phyloP scores from a whole-genome alignment of 2,113 vertebrate genomes.

The Cottus gobio region DNA sequence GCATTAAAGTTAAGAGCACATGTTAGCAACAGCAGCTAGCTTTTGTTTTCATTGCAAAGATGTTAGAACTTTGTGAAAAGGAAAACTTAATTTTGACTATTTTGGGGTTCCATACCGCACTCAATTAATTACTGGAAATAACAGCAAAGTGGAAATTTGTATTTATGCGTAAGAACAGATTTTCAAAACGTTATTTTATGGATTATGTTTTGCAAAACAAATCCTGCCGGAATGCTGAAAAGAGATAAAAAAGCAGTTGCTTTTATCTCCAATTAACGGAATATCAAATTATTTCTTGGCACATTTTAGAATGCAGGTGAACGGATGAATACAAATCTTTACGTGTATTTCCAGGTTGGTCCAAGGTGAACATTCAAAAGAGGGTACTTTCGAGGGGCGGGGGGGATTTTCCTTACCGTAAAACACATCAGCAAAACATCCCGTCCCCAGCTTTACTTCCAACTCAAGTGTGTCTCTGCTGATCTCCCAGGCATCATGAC shows the following conservation, averaged over 20 bases:
- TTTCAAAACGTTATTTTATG: not conserved
- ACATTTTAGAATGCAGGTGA: not conserved
- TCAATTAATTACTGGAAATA: not conserved
- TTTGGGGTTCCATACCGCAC: not conserved
- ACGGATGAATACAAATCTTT: not conserved
- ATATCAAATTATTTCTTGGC: not conserved
- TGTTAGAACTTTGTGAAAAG: not conserved
- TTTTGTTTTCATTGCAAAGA: not conserved
- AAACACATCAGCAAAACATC: constrained; percentile 99
- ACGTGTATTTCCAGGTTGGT: not conserved
- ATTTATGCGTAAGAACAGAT: not conserved
- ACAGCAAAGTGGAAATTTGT: not conserved
- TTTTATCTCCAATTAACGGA: constrained; percentile 4
- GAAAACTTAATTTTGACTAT: not conserved
- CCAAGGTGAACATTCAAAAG: not conserved
- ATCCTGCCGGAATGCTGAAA: not conserved
- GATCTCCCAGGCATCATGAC: constrained; percentile 99
- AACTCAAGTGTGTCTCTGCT: constrained; percentile 88
- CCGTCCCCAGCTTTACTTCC: constrained; percentile 96
- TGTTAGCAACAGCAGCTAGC: not conserved
- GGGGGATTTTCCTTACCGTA: constrained; percentile 89
- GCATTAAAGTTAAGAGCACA: too few relatives aligned
- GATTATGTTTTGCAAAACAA: not conserved
- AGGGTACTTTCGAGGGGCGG: not conserved
- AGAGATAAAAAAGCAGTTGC: not conserved